Conservation (phyloP, 2,113 vertebrate species). For the Arizona elegans region DNA sequence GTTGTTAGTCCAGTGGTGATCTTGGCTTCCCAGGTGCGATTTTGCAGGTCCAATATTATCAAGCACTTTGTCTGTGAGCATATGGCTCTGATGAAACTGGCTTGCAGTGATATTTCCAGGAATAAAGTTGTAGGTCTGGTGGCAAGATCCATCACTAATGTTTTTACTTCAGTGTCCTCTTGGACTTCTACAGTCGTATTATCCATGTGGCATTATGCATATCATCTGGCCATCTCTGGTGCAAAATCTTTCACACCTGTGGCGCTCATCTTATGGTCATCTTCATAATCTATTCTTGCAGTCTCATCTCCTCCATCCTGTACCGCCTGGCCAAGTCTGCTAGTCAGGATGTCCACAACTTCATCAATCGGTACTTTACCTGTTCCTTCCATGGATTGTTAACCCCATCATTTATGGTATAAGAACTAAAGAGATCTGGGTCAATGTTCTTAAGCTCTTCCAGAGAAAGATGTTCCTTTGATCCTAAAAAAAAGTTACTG, state of each 20-base stretch:
- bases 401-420: not conserved
- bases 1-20: conserved; percentile 9
- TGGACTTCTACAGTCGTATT: not conserved
- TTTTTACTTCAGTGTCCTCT: not conserved
- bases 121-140: not conserved
- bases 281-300: not conserved
- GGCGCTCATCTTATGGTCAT: not conserved
- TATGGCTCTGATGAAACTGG: not conserved
- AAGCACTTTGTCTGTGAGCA: not conserved
- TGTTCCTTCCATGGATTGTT: not conserved
- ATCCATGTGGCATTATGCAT: not conserved
- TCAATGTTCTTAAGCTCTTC: conserved; percentile 36
- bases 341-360: not conserved
- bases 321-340: not conserved
- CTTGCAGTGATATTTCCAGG: not conserved
- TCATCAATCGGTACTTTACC: not conserved
- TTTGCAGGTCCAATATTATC: not conserved
- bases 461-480: not conserved
- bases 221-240: not conserved
- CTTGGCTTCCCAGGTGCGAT: not conserved
- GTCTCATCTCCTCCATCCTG: not conserved
- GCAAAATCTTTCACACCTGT: not conserved
- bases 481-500: not conserved
- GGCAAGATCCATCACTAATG: not conserved
- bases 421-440: not conserved